Conservation (phyloP, 2,888 invertebrate species). For the Drosophila bunnanda region DNA sequence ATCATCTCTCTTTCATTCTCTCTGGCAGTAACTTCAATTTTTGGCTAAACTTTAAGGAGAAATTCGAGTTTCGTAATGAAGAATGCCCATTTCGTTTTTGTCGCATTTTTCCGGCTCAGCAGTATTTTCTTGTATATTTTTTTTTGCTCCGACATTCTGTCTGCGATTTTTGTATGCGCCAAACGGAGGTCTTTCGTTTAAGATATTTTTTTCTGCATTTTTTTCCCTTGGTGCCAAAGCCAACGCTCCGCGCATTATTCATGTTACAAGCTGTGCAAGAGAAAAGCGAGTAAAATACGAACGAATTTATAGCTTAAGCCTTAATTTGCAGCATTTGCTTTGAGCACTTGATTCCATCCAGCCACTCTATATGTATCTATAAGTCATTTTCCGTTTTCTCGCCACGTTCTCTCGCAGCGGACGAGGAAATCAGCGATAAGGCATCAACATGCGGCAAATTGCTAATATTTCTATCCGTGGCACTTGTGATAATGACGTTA, state of each 20-base stretch:
- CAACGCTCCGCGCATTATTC: slow-evolving; percentile 41
- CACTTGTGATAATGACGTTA: slow-evolving; percentile 92
- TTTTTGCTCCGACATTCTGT: slow-evolving; percentile 34
- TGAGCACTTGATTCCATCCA: slow-evolving; percentile 40
- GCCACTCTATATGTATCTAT: slow-evolving; percentile 43
- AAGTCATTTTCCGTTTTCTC: slow-evolving; percentile 59
- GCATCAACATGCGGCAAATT: slow-evolving; percentile 93
- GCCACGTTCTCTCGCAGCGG: slow-evolving; percentile 85
- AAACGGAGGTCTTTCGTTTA: slow-evolving; percentile 38
- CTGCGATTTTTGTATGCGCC: slow-evolving; percentile 48
- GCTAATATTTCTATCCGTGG: slow-evolving; percentile 92
- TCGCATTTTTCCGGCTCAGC: slow-evolving; percentile 18
- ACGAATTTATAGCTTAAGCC: slow-evolving; percentile 49
- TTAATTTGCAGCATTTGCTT: slow-evolving; percentile 70
- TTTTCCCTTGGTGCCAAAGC: slow-evolving; percentile 25
- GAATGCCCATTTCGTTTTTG: slow-evolving; percentile 26
- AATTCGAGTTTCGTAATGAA: slow-evolving; percentile 38
- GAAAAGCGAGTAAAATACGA: slow-evolving; percentile 29
- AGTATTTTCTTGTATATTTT: slow-evolving; percentile 6
- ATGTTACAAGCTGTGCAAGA: slow-evolving; percentile 33
- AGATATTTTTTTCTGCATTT: slow-evolving; percentile 16
- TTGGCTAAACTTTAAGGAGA: slow-evolving; percentile 62
- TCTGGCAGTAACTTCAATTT: slow-evolving; percentile 50
- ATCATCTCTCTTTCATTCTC: background rate
- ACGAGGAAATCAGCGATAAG: slow-evolving; percentile 87